Evolutionary conservation across 2,113 vertebrate species (phyloP).

Genomic region (Trogon melanurus): DNA sequence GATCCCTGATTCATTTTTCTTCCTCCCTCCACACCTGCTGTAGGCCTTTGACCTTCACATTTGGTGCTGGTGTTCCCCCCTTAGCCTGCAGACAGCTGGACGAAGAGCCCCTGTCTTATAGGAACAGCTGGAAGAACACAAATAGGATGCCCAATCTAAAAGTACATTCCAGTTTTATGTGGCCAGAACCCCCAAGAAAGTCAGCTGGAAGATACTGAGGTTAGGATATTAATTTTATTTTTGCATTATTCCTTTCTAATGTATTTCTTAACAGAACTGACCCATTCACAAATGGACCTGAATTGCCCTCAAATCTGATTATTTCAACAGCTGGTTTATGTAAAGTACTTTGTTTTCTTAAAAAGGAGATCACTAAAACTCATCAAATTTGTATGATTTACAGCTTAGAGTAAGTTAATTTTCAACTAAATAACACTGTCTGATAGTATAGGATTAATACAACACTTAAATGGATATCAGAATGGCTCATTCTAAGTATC

Average conservation of each 20-base stretch:
- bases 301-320: not conserved
- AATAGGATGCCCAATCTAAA: not conserved
- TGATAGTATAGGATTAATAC: not conserved
- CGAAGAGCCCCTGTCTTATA: not conserved
- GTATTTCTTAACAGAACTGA: not conserved
- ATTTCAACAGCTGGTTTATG: not conserved
- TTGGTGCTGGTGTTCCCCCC: accelerated
- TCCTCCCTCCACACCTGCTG: not conserved
- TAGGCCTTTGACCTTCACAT: not conserved
- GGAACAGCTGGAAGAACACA: not conserved
- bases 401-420: not conserved
- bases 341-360: not conserved
- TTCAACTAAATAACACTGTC: not conserved
- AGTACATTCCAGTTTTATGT: not conserved
- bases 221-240: not conserved
- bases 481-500: not conserved
- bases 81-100: not conserved
- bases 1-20: not conserved
- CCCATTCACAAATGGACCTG: not conserved
- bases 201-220: not conserved
- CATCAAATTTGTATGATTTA: not conserved
- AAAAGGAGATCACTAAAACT: not conserved
- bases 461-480: not conserved
- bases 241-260: not conserved
- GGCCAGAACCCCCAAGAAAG: not conserved